Evolutionary conservation across 2,888 invertebrate genomes (phyloP), one percentile per base, ranked within the genome.

Genomic region (Brachynemurus nebulosus): DNA sequence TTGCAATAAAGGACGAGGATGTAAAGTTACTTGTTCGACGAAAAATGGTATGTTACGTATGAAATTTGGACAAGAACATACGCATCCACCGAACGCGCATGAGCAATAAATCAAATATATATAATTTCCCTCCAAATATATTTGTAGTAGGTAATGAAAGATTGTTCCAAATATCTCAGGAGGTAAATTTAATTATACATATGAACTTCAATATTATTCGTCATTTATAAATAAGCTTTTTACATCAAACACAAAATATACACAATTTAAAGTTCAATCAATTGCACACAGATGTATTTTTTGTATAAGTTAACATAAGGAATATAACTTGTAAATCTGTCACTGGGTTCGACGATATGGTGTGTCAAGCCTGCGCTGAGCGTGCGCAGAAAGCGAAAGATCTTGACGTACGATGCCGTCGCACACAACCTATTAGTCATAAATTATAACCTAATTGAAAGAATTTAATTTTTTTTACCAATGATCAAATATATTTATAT

Each of bases 31-130:
- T 18, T 43, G 43, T 27, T 27, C 37, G 4, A 43, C 30, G 12
- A 43, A 43, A 37, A 27, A 37, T 37, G 43, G 37, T 17, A 27
- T 25, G 21, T 18, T 43, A 23, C 23, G 25, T 6, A 43, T 43
- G 43, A 21, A 30, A 25, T 18, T 25, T 19, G 43, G 43, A 18
- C 43, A 43, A 21, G 20, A 14, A 9, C 43, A 43, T 19, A 37
- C 14, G 11, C 43, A 43, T 43, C 43, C 43, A 19, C 42, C 42
- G 37, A 43, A 40, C 16, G 33, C 34, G 23, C 33, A 16, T 44
- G 30, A 34, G 18, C 30, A 20, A 16, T 16, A 42, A 34, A 12
- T 42, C 11, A 3, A 35, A 20, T 34, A 23, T n/a, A n/a, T n/a
- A n/a, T n/a, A n/a, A n/a, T 40, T 33, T 17, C 17, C 27, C 14